phyloP scores from a whole-genome alignment of 2,797 vertebrate genomes.

The Sylvia borin region DNA sequence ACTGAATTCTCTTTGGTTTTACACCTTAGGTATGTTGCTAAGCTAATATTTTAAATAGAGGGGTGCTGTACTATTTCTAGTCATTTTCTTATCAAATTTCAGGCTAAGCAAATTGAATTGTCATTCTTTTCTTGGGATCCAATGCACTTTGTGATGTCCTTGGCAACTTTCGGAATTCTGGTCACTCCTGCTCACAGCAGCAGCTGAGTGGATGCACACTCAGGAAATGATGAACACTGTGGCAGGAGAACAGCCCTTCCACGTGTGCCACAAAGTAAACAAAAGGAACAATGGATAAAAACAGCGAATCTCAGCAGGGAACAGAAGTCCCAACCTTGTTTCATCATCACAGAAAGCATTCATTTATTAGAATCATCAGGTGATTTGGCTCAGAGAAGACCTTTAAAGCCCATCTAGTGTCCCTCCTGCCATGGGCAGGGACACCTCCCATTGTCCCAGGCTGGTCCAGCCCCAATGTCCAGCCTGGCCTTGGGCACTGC shows the following conservation, averaged over 20 bases:
- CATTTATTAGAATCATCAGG: neutral
- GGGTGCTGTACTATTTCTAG: neutral
- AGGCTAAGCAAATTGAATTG: constrained; percentile 37
- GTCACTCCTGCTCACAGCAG: constrained; percentile 24
- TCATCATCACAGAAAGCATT: neutral
- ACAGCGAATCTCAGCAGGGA: neutral
- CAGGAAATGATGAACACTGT: neutral
- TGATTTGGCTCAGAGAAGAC: neutral
- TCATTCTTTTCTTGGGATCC: constrained; percentile 35
- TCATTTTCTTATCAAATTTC: constrained; percentile 6
- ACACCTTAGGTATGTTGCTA: constrained; percentile 26
- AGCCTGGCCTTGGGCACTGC: neutral
- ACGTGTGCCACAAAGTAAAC: neutral
- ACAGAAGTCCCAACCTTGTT: neutral
- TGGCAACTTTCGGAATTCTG: constrained; percentile 27
- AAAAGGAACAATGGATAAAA: neutral
- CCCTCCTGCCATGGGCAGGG: neutral
- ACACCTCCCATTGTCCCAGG: fast-evolving
- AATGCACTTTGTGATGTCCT: neutral
- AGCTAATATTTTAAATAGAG: constrained; percentile 39
- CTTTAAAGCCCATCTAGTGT: fast-evolving
- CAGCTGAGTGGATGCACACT: neutral
- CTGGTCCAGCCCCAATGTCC: neutral
- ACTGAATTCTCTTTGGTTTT: constrained; percentile 52
- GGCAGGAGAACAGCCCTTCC: neutral